phyloP scores from a whole-genome alignment of 2,113 vertebrate genomes.

The Notarius lentiginosus region DNA sequence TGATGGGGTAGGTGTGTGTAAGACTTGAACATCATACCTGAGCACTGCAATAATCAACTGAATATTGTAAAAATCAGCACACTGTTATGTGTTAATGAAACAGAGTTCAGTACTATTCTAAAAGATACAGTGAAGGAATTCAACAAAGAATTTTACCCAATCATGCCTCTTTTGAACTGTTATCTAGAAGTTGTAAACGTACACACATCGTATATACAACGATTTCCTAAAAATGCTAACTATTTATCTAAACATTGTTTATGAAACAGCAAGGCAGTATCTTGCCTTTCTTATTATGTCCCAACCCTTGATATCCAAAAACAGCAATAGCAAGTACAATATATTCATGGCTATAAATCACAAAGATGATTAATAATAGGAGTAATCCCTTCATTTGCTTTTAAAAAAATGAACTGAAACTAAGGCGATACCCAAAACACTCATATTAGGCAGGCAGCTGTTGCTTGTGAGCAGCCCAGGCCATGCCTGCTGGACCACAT shows the following conservation, averaged over 20 bases:
- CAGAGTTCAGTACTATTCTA: not conserved
- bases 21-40: not conserved
- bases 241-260: not conserved
- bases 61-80: not conserved
- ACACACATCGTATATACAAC: not conserved
- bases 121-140: not conserved
- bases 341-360: not conserved
- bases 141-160: not conserved
- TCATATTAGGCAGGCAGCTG: not conserved
- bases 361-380: not conserved
- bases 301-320: not conserved
- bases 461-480: not conserved
- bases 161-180: not conserved
- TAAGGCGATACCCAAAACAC: conserved; percentile 14
- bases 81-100: not conserved
- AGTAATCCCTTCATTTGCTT: not conserved
- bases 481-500: conserved; percentile 25
- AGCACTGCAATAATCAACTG: not conserved
- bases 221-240: not conserved
- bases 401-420: not conserved
- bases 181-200: not conserved
- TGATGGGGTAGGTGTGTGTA: not conserved
- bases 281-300: not conserved
- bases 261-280: not conserved
- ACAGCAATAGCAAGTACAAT: not conserved